A percentile compares a stretch with the other conserved stretches of the same genome.
These are phyloP conservation scores for Schizotus pectinicornis DNA, from an alignment of 2,888 invertebrate genomes.

Conservation along the genomic window DNA sequence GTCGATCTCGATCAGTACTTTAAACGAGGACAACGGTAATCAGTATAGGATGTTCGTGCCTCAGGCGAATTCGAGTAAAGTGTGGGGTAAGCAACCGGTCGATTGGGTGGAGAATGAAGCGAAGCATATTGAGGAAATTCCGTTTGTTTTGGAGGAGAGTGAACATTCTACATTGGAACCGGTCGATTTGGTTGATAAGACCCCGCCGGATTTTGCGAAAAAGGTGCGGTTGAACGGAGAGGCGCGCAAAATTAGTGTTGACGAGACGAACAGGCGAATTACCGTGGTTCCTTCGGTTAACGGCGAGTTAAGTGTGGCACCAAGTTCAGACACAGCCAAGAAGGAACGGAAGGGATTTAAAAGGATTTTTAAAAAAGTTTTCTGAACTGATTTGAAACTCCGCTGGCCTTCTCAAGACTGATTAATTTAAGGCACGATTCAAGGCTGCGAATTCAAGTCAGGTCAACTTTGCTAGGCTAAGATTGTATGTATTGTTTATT, in stretches of 20 bases:
- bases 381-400: conserved; percentile 52
- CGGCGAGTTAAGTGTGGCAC: conserved; percentile 31
- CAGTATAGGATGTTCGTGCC: not conserved
- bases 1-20: conserved; percentile 44
- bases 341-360: conserved; percentile 74
- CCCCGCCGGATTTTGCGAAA: conserved; percentile 54
- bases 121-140: conserved; percentile 48
- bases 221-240: conserved; percentile 38
- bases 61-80: conserved; percentile 27
- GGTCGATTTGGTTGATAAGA: conserved; percentile 52
- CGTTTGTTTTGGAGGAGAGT: conserved; percentile 54
- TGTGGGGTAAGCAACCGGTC: conserved; percentile 34
- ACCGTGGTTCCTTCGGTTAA: conserved; percentile 35
- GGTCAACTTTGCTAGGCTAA: conserved; percentile 9
- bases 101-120: conserved; percentile 43
- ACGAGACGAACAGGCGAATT: conserved; percentile 36
- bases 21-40: conserved; percentile 36
- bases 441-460: conserved; percentile 1
- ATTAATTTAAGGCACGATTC: conserved; percentile 19
- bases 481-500: conserved; percentile 13
- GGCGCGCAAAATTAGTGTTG: conserved; percentile 50
- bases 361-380: conserved; percentile 80
- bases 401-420: conserved; percentile 23
- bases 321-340: conserved; percentile 50
- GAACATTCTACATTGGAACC: conserved; percentile 53